Evolutionary conservation across 1,140 invertebrate genomes (phyloP), one percentile per base, ranked within the genome.

Genomic region (Tribolium castaneum): DNA sequence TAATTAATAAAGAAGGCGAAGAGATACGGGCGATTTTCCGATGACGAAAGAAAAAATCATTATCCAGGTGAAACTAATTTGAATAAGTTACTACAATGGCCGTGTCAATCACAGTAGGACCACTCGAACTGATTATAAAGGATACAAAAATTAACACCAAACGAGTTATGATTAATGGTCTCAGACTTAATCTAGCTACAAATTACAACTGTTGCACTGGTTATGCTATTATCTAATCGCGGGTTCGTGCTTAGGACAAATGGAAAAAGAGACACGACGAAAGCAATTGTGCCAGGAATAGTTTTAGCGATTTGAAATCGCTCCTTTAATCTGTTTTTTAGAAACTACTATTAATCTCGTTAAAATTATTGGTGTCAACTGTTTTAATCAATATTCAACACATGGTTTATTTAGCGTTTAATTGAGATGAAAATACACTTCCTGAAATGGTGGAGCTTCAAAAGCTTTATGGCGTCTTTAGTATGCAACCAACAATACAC

Each of bases 1-100:
- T 80, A 80, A 80, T 80, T 80, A 80, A 80, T 80, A 78, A 80
- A 78, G 77, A 78, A 80, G 13, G 49, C 9, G 13, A 52, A 52
- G 51, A 16, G 51, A 52, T 52, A 19, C 6, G 51, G 13, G 16
- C 12, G 51, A 52, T 52, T 52, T 52, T 52, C 51, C 13, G 14
- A 52, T 30, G 25, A 4, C 4, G 51, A 19, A 16, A 13, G 51
- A 35, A 66, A 50, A 30, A 35, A 72, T 72, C 49, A 45, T 45
- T 45, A 45, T n/a, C 22, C 22, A 72, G 22, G 14, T 49, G 50
- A 72, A 49, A 50, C 7, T 72, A 72, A 72, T 72, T 72, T 72
- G 45, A 72, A 72, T 72, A 70, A 70, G 6, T 70, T 70, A 45
- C 39, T 45, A 70, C 66, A 70, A 70, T 70, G 66, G 66, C 66